Evolutionary conservation across 2,113 vertebrate species (phyloP).

Genomic region (Sisor rabdophorus): DNA sequence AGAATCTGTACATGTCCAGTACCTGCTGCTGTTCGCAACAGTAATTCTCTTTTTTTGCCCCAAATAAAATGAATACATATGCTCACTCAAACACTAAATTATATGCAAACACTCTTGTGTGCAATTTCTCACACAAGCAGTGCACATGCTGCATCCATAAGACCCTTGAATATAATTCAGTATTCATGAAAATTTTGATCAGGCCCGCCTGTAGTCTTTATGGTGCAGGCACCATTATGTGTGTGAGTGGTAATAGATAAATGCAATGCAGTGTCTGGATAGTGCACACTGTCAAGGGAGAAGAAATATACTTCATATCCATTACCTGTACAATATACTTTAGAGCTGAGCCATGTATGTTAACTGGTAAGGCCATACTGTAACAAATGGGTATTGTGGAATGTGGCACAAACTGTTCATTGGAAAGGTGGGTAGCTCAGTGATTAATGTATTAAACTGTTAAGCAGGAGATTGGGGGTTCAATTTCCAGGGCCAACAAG

Average conservation of each 20-base stretch:
- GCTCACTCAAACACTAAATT: conserved; percentile 48
- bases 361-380: conserved; percentile 44
- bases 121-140: conserved; percentile 40
- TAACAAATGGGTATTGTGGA: conserved; percentile 41
- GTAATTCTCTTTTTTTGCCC: conserved; percentile 29
- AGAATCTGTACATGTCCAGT: conserved; percentile 21
- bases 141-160: conserved; percentile 47
- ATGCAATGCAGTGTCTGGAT: conserved; percentile 37
- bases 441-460: too few relatives aligned
- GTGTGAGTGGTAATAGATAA: conserved; percentile 52
- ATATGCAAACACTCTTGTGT: conserved; percentile 48
- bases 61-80: conserved; percentile 43
- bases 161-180: conserved; percentile 52
- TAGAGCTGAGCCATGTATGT: conserved; percentile 29
- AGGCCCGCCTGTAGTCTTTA: conserved; percentile 49
- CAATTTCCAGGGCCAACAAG: too few relatives aligned
- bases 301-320: conserved; percentile 39
- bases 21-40: conserved; percentile 29
- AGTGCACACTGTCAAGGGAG: conserved; percentile 42
- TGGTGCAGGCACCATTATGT: conserved; percentile 41
- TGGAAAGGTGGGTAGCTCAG: too few relatives aligned
- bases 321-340: conserved; percentile 32
- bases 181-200: conserved; percentile 52
- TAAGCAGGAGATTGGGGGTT: too few relatives aligned
- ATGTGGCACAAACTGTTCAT: neutral